Conservation (phyloP, 1,140 invertebrate species). For the Drosophila ogumai region DNA sequence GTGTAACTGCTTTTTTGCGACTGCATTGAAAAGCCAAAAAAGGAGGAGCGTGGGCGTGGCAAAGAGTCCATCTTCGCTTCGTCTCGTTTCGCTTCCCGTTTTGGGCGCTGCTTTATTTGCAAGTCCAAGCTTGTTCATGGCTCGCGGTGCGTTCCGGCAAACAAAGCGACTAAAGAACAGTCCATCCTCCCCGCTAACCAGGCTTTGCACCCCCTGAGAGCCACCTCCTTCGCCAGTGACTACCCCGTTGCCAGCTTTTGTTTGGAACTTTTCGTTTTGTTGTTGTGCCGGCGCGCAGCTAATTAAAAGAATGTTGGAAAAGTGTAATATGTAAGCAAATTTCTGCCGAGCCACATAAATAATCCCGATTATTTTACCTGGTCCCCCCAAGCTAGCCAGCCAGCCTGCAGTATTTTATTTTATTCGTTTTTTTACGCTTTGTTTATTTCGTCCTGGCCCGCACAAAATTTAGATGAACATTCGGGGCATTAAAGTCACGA, state of each 20-base stretch:
- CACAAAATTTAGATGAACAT: conserved; percentile 56
- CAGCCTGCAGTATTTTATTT: conserved; percentile 27
- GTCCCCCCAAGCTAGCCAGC: not conserved
- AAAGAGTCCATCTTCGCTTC: conserved; percentile 28
- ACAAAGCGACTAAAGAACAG: conserved; percentile 20
- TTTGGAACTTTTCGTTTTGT: conserved; percentile 64
- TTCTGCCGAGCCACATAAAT: conserved; percentile 68
- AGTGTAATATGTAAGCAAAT: conserved; percentile 78
- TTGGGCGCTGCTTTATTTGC: conserved; percentile 39
- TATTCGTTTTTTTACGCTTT: conserved; percentile 17
- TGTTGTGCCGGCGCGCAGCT: conserved; percentile 49
- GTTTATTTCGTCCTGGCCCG: conserved; percentile 23
- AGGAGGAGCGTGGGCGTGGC: conserved; percentile 4
- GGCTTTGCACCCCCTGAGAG: not conserved
- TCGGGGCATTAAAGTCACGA: conserved; percentile 65
- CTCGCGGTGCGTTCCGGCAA: conserved; percentile 46
- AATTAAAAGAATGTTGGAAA: conserved; percentile 76
- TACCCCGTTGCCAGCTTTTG: conserved; percentile 43
- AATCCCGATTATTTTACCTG: conserved; percentile 70
- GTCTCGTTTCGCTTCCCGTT: conserved; percentile 33
- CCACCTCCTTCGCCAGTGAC: conserved; percentile 14
- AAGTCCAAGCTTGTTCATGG: conserved; percentile 49
- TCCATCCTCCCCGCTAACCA: not conserved
- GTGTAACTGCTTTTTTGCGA: conserved; percentile 8
- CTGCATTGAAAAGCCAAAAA: conserved; percentile 9